These are phyloP conservation scores for Cyrtodaria siliqua DNA, from an alignment of 2,888 invertebrate genomes.

Conservation along the genomic window DNA sequence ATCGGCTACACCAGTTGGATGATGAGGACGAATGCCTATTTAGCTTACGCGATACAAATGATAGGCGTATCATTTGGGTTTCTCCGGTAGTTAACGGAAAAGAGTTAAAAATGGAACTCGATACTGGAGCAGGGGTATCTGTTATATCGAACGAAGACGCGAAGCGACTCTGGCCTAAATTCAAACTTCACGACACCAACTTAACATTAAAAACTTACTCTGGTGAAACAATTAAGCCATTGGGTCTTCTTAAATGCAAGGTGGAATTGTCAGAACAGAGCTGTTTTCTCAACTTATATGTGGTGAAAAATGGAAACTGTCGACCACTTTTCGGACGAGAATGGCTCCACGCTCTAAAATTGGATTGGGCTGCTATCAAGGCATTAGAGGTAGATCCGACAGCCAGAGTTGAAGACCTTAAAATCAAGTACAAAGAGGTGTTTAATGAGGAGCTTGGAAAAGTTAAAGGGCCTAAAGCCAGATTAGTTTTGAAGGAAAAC, in stretches of 20 bases:
- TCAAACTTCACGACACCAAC: slow-evolving; percentile 10
- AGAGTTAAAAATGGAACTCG: slow-evolving; percentile 52
- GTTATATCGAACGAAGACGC: slow-evolving; percentile 42
- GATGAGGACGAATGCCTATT: background rate
- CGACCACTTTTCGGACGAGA: slow-evolving; percentile 53
- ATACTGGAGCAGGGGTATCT: slow-evolving; percentile 61
- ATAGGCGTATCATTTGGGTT: slow-evolving; percentile 2
- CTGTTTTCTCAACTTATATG: slow-evolving; percentile 33
- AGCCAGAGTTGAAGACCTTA: slow-evolving; percentile 9
- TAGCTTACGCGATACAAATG: background rate
- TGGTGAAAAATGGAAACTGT: slow-evolving; percentile 35
- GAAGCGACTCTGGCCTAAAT: slow-evolving; percentile 10
- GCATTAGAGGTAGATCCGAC: slow-evolving; percentile 4
- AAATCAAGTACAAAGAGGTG: slow-evolving; percentile 20
- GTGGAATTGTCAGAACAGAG: slow-evolving; percentile 25
- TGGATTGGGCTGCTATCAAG: slow-evolving; percentile 42
- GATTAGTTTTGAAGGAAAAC: slow-evolving; percentile 16
- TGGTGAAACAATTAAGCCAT: slow-evolving; percentile 34
- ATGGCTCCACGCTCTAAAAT: slow-evolving; percentile 40
- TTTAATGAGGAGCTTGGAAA: slow-evolving; percentile 19
- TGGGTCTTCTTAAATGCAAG: slow-evolving; percentile 22
- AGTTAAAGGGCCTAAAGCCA: slow-evolving; percentile 14
- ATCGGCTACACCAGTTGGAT: background rate
- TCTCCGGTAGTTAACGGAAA: slow-evolving; percentile 40
- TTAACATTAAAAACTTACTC: slow-evolving; percentile 46